Conservation (phyloP, 2,797 vertebrate genomes). For the Pseudocheirus occidentalis region DNA sequence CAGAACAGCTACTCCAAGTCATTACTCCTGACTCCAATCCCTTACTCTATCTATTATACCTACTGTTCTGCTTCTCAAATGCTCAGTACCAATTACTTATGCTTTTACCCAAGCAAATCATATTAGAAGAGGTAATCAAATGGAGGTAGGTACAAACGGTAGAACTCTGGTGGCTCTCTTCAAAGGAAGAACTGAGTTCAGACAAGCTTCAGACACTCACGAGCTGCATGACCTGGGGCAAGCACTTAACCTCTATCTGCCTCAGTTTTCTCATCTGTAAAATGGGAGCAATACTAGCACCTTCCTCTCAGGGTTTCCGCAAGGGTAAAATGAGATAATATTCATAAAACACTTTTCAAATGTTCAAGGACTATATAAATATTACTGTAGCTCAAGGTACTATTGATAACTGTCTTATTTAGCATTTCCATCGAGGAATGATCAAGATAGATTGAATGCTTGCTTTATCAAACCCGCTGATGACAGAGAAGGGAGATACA, state of each 20-base stretch:
- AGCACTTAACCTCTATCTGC: not conserved
- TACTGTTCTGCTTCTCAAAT: not conserved
- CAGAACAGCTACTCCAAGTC: not conserved
- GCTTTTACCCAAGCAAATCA: not conserved
- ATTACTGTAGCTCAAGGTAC: no score
- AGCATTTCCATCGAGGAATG: not conserved
- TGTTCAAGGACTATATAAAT: no score
- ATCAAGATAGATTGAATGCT: not conserved
- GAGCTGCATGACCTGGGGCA: not conserved
- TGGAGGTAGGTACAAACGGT: not conserved
- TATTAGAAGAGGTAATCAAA: not conserved
- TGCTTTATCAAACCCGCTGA: not conserved
- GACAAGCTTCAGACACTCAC: not conserved
- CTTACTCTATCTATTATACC: not conserved
- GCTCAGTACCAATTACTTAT: not conserved
- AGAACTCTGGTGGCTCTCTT: not conserved
- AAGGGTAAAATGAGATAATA: not conserved
- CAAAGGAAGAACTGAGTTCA: not conserved
- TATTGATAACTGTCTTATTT: no score
- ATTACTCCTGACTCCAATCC: not conserved
- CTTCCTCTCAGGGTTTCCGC: not conserved
- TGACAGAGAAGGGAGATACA: no score
- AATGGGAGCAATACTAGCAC: not conserved
- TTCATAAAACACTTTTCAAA: not conserved
- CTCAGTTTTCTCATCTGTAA: not conserved